Base-by-base conservation (phyloP, 2,888 invertebrate species). In the Diadegma fenestrale region DNA sequence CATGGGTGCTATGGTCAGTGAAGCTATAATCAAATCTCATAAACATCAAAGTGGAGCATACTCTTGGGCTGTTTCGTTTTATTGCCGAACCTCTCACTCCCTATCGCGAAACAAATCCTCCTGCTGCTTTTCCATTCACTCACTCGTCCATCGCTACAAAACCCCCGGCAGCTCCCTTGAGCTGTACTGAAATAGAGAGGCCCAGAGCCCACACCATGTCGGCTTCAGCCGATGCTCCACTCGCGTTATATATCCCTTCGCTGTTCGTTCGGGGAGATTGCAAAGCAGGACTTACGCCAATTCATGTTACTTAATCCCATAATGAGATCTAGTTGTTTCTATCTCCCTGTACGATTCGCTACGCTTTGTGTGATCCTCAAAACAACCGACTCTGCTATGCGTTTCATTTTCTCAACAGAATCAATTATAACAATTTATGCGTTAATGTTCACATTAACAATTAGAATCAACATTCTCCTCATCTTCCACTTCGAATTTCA, bases 21-120 rank as follows among this genome's bases (percentile, higher is more conserved):
- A 41, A 71, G 87, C 88, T 87, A 90, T 91, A 89, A 90, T 90
- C 90, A 88, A 90, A 90, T 91, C 88, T 87, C 87, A 90, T 89
- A 89, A 89, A 90, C 90, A 90, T 91, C 90, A 90, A 90, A 91
- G 90, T 73, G 68, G 45, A 63, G 85, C 82, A 73, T 85, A 79
- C 69, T 85, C 75, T 79, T 75, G 41, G 71, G 12, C 69, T 78
- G 66, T 79, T 82, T 82, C 75, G 61, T 79, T 76, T 19, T 80
- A 79, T 82, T 48, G 63, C 68, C 19, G 17, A 72, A 64, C 51
- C 77, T 63, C 81, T 48, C 72, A 48, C 54, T 75, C 19, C 33
- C 63, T 79, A 71, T 82, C 71, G 76, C 58, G 75, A 69, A 54
- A 63, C 71, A 66, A 77, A 48, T 58, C 26, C 30, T 30, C 30